These are phyloP conservation scores for Xylocampa areola DNA, from an alignment of 2,888 invertebrate species.

Conservation along the genomic window DNA sequence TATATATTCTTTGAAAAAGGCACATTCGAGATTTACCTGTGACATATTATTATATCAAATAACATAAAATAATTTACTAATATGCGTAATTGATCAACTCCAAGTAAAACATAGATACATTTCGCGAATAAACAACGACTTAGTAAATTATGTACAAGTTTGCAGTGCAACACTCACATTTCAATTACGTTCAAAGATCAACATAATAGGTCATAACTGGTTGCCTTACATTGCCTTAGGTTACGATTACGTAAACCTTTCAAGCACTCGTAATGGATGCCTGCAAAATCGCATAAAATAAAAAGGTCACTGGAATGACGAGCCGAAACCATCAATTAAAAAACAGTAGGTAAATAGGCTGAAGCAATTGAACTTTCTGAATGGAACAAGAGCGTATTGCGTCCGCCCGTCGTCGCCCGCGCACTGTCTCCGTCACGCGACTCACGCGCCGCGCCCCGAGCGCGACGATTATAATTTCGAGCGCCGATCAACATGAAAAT, in stretches of 20 bases:
- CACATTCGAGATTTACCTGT: too few relatives aligned
- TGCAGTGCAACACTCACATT: slow-evolving; percentile 25
- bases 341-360: slow-evolving; percentile 6
- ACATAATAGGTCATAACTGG: slow-evolving; percentile 44
- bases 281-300: slow-evolving; percentile 36
- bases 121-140: neutral
- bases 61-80: too few relatives aligned
- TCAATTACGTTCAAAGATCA: slow-evolving; percentile 37
- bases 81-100: too few relatives aligned
- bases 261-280: slow-evolving; percentile 21
- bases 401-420: slow-evolving; percentile 46
- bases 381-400: slow-evolving; percentile 23
- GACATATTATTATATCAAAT: too few relatives aligned
- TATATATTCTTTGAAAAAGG: too few relatives aligned
- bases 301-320: slow-evolving; percentile 37
- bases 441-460: slow-evolving; percentile 82
- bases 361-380: slow-evolving; percentile 18
- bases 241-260: slow-evolving; percentile 37
- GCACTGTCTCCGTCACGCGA: slow-evolving; percentile 67
- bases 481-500: slow-evolving; percentile 89
- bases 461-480: slow-evolving; percentile 88
- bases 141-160: slow-evolving; percentile 26
- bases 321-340: slow-evolving; percentile 33
- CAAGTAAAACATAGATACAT: slow-evolving; percentile 7
- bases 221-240: slow-evolving; percentile 27